Conservation (phyloP, 2,888 invertebrate genomes). For the Lomographa bimaculata region DNA sequence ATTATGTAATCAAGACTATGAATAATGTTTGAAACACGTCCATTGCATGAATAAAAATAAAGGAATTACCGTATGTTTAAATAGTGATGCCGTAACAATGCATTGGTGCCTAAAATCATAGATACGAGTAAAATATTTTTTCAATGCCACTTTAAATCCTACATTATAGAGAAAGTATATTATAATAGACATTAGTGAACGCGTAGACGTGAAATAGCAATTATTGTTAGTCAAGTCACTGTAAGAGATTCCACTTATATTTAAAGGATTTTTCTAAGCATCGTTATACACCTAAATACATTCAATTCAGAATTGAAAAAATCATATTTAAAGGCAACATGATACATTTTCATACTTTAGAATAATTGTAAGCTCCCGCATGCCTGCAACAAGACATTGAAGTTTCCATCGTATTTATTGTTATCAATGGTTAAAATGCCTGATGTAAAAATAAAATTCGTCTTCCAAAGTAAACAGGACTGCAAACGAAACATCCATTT, state of each 20-base stretch:
- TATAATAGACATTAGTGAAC: slow-evolving; percentile 43
- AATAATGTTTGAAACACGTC: slow-evolving; percentile 64
- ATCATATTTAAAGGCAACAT: slow-evolving; percentile 12
- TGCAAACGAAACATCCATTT: slow-evolving; percentile 15
- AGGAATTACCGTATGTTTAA: slow-evolving; percentile 55
- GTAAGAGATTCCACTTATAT: slow-evolving; percentile 35
- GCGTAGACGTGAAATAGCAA: slow-evolving; percentile 36
- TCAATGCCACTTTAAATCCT: slow-evolving; percentile 53
- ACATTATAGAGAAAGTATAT: slow-evolving; percentile 38
- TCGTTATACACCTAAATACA: slow-evolving; percentile 38
- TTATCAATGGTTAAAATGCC: slow-evolving; percentile 3
- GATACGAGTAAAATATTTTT: slow-evolving; percentile 71
- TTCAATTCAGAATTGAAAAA: slow-evolving; percentile 38
- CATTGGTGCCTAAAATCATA: slow-evolving; percentile 74
- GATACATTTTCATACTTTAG: slow-evolving; percentile 1
- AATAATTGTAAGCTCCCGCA: slow-evolving; percentile 5
- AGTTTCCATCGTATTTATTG: slow-evolving; percentile 4
- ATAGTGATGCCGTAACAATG: slow-evolving; percentile 55
- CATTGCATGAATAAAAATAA: slow-evolving; percentile 57
- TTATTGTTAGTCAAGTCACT: slow-evolving; percentile 37
- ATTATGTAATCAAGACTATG: slow-evolving; percentile 60
- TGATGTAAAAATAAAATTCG: slow-evolving; percentile 31
- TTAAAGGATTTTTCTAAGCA: slow-evolving; percentile 15
- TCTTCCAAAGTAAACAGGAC: slow-evolving; percentile 41
- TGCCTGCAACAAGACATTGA: slow-evolving; percentile 6